Evolutionary conservation across 2,888 invertebrate species (phyloP), one percentile per base, ranked within the genome.

Genomic region (Leptarthrus brevirostris): DNA sequence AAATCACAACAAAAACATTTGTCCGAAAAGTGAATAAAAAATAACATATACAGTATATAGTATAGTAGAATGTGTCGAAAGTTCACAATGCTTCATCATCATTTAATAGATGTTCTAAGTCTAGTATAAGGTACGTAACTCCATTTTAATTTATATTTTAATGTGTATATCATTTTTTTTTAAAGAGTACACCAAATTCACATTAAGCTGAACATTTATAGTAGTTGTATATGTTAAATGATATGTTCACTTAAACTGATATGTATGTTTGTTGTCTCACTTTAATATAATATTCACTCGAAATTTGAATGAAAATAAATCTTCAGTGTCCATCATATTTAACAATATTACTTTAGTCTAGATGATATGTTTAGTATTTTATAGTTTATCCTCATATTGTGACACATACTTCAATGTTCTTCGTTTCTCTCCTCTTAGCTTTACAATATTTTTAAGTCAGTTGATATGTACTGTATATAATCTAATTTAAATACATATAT

Each of bases 121-220:
- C 84, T 83, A 83, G 80, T 81, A 80, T 81, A 84, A 83, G 83
- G 83, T 83, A 83, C 83, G 81, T 83, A 83, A 84, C 84, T 84
- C 83, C 83, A 83, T 83, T 82, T 69, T 24, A 52, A 30, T n/a
- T 34, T 36, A 18, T n/a, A n/a, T n/a, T n/a, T n/a, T n/a, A n/a
- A n/a, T n/a, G 18, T 61, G 66, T 66, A 22, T 36, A 30, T 34
- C n/a, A n/a, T n/a, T n/a, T 26, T 64, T 74, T 66, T 54, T 52
- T 44, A 30, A 52, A 30, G 34, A 54, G 22, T 54, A 22, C 22
- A n/a, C n/a, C n/a, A n/a, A 34, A 26, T 26, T 14, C 53, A 49
- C 8, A 26, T 47, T 61, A 61, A 61, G 61, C 61, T 36, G 40
- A 61, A 47, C 47, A 47, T 47, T 47, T 47, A 47, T 47, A 47